Percentiles rank a stretch among this genome's conserved stretches.
These are phyloP conservation scores for Parazoanthus swiftii DNA, from an alignment of 92 coral and sea anemone genomes.

Conservation along the genomic window DNA sequence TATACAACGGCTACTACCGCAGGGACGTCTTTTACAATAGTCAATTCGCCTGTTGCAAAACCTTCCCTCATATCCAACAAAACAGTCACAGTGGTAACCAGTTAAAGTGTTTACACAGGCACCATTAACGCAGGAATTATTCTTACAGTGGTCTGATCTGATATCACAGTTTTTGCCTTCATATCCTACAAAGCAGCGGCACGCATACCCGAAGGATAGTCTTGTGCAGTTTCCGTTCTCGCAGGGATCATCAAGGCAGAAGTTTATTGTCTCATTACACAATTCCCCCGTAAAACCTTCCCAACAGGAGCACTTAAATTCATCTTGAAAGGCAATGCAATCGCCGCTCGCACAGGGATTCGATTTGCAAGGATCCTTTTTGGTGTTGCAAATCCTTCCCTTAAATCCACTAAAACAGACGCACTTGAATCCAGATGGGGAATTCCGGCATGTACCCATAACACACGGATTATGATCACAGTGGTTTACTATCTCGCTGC, in stretches of 20 bases:
- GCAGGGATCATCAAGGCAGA: conserved; percentile 68
- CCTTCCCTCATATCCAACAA: conserved; percentile 49
- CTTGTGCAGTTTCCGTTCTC: conserved; percentile 54
- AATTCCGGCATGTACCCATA: conserved; percentile 63
- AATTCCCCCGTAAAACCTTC: conserved; percentile 57
- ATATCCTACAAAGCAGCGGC: conserved; percentile 54
- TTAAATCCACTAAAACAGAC: conserved; percentile 58
- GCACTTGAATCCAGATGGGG: conserved; percentile 57
- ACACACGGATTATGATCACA: conserved; percentile 66
- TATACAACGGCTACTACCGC: conserved; percentile 50
- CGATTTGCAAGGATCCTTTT: conserved; percentile 47
- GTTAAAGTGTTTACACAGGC: conserved; percentile 48
- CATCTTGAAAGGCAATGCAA: conserved; percentile 52
- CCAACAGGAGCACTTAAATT: conserved; percentile 67
- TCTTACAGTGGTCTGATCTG: conserved; percentile 44
- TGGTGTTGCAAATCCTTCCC: conserved; percentile 52
- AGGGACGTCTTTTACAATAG: conserved; percentile 45
- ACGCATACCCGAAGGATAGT: conserved; percentile 43
- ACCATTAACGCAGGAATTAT: conserved; percentile 79
- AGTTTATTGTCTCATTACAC: conserved; percentile 47
- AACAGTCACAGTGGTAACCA: conserved; percentile 46
- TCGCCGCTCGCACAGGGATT: conserved; percentile 70
- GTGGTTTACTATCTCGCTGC: conserved; percentile 49
- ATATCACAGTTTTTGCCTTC: conserved; percentile 59
- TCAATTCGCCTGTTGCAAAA: conserved; percentile 41